A percentile compares a stretch with the other conserved stretches of the same genome.
phyloP scores from a whole-genome alignment of 2,113 vertebrate species.

The Hystrix brachyura region DNA sequence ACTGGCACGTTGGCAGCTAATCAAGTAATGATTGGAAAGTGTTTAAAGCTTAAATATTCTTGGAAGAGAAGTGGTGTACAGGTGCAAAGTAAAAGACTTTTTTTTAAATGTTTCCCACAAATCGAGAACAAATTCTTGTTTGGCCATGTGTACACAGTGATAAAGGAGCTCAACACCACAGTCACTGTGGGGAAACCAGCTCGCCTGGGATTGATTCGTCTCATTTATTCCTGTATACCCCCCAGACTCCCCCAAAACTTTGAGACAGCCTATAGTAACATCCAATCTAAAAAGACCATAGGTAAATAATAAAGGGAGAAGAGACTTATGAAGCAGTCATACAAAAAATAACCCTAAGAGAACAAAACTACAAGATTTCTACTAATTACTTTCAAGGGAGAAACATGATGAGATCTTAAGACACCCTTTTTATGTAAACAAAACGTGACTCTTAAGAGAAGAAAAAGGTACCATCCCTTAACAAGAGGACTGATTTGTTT shows the following conservation, averaged over 20 bases:
- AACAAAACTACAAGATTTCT: conserved; percentile 26
- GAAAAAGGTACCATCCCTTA: background rate
- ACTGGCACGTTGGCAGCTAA: conserved; percentile 78
- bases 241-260: conserved; percentile 28
- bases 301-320: conserved; percentile 25
- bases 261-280: conserved; percentile 12
- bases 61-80: conserved; percentile 81
- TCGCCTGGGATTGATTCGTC: background rate
- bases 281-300: conserved; percentile 21
- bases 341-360: background rate
- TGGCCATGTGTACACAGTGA: conserved; percentile 41
- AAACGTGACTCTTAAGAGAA: background rate
- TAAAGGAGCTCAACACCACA: conserved; percentile 30
- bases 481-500: background rate
- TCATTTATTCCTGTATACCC: conserved; percentile 24
- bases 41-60: conserved; percentile 83
- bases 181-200: background rate
- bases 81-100: conserved; percentile 78
- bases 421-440: conserved; percentile 21
- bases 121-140: conserved; percentile 64
- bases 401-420: background rate
- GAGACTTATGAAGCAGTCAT: background rate
- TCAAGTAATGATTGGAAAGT: conserved; percentile 82
- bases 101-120: conserved; percentile 78
- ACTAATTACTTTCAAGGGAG: conserved; percentile 35